Base-by-base conservation (phyloP, 2,113 vertebrate species). In the Xyrauchen texanus region DNA sequence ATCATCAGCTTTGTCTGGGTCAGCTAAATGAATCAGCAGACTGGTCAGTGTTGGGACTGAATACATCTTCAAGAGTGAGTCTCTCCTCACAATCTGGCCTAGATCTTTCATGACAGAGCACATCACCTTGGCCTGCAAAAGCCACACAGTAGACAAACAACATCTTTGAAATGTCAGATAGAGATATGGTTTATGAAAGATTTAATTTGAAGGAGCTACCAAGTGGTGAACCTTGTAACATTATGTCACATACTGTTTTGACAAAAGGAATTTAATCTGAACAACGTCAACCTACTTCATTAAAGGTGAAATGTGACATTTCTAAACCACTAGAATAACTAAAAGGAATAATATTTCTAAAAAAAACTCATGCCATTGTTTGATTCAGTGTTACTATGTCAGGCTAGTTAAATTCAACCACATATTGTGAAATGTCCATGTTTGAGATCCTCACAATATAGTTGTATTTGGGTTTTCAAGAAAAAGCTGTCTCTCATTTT, bases 41-140 rank as follows among this genome's bases (percentile, higher is more conserved):
- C 81, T 88, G 88, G 74, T 90, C 90, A 0, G 86, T 88, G 75
- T 88, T 91, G 47, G 90, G 90, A 80, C 91, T 92, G 63, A 88
- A 91, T n/a, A 90, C 80, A 71, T 93, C 89, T 64, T 92, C 90
- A 44, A 88, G 88, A 12, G 88, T 89, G 7, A 83, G 83, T 53
- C 85, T 86, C n/a, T 86, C 84, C 51, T 86, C 89, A 7, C 42
- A 76, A 0, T 87, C 81, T 13, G 74, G 66, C 70, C 12, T 72
- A 10, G 81, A 80, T 45, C 53, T 89, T 75, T 88, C 87, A 34
- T 34, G 21, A 34, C 21, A 34, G 21, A 34, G 21, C 21, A 3
- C 21, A 52, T 88, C 88, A 72, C 78, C 64, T 64, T 83, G 85
- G 47, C 81, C 93, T 93, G 74, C 7, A 83, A 79, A 44, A 5